Percentiles rank a stretch among this genome's conserved stretches.
phyloP scores from a whole-genome alignment of 1,140 invertebrate species.

The Drosophila lacteicornis region DNA sequence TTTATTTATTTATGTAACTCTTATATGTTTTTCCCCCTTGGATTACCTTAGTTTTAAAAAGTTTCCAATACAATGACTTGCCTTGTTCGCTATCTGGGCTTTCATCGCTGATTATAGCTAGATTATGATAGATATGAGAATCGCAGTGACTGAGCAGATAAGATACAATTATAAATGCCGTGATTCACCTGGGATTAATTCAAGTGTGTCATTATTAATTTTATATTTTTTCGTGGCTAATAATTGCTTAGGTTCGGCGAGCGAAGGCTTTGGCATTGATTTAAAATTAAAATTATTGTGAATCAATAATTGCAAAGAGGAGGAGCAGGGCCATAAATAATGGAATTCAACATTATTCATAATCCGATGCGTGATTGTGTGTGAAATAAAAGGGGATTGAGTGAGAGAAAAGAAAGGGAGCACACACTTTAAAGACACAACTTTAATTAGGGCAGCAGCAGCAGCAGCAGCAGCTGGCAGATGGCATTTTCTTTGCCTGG shows the following conservation, averaged over 20 bases:
- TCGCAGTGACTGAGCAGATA: constrained; percentile 5
- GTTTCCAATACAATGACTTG: background rate
- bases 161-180: constrained; percentile 10
- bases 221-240: constrained; percentile 1
- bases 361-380: constrained; percentile 19
- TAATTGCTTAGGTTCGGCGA: constrained; percentile 1
- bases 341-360: constrained; percentile 16
- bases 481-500: constrained; percentile 30
- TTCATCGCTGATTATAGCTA: constrained; percentile 3
- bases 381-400: background rate
- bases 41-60: background rate
- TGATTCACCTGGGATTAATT: constrained; percentile 19
- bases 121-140: constrained; percentile 18
- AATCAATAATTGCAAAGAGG: constrained; percentile 3
- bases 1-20: background rate
- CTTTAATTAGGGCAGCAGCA: constrained; percentile 22
- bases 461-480: constrained; percentile 46
- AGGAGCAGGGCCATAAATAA: constrained; percentile 6
- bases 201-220: constrained; percentile 22
- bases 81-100: constrained; percentile 15
- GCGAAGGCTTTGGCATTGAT: background rate
- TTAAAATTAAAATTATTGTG: constrained; percentile 31
- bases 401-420: background rate
- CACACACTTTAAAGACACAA: constrained; percentile 58
- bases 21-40: background rate